phyloP scores from a whole-genome alignment of 2,888 invertebrate genomes.

The Thereva nobilitata region DNA sequence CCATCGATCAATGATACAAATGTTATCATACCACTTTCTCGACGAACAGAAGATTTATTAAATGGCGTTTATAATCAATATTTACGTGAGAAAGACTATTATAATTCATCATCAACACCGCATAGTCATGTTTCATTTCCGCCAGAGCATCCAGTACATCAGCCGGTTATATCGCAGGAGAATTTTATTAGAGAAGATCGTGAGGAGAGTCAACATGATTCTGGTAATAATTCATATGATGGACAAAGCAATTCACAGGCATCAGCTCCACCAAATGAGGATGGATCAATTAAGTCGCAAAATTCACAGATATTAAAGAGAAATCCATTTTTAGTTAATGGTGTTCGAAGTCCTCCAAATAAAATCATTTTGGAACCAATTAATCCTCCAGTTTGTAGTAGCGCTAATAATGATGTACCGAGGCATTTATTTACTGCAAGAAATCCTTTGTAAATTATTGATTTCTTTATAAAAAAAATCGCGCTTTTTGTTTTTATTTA shows the following conservation, averaged over 20 bases:
- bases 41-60: constrained; percentile 67
- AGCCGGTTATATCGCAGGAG: constrained; percentile 10
- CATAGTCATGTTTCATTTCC: constrained; percentile 47
- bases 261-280: constrained; percentile 34
- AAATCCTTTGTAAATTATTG: constrained; percentile 23
- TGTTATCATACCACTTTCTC: constrained; percentile 67
- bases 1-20: constrained; percentile 49
- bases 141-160: neutral
- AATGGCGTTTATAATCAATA: constrained; percentile 63
- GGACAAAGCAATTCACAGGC: constrained; percentile 43
- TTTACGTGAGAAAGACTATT: constrained; percentile 49
- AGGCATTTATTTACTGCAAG: constrained; percentile 47
- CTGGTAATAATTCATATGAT: constrained; percentile 48
- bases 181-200: neutral
- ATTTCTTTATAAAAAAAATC: too few species aligned
- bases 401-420: constrained; percentile 43
- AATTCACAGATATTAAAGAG: constrained; percentile 41
- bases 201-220: constrained; percentile 44
- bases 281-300: constrained; percentile 22
- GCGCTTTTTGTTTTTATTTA: too few species aligned
- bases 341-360: constrained; percentile 44
- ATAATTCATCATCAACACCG: constrained; percentile 45
- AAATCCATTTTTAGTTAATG: constrained; percentile 46
- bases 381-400: constrained; percentile 43
- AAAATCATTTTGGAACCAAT: constrained; percentile 49